Conservation (phyloP, 53 echinoderm and acorn worm species). For the Antedon mediterranea region DNA sequence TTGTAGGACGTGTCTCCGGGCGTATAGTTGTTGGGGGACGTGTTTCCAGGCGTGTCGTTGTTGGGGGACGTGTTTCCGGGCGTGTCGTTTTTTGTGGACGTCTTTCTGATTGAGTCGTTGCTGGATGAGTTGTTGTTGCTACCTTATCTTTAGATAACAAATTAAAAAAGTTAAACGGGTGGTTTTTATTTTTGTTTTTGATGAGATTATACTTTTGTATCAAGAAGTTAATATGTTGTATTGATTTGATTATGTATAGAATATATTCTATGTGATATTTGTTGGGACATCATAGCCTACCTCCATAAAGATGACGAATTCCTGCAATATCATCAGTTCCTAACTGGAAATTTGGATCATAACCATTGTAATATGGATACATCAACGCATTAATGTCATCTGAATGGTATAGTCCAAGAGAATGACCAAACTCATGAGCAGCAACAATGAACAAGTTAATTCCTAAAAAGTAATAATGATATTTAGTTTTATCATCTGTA, state of each 20-base stretch:
- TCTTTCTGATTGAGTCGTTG: not conserved
- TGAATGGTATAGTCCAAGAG: not conserved
- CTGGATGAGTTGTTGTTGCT: not conserved
- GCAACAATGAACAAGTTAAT: not conserved
- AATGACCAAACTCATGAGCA: not conserved
- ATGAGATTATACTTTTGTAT: no score
- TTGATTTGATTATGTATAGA: no score
- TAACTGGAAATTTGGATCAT: not conserved
- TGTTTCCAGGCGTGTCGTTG: not conserved
- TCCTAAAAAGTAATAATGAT: not conserved
- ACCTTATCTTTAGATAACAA: not conserved
- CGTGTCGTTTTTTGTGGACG: not conserved
- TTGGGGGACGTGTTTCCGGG: not conserved
- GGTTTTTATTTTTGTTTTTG: no score
- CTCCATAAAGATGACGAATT: not conserved
- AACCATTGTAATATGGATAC: not conserved
- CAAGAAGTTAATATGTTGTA: no score
- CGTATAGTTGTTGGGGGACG: not conserved
- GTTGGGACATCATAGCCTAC: not conserved
- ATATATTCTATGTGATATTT: no score
- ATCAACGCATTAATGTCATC: not conserved
- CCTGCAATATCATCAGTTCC: not conserved
- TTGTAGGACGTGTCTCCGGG: not conserved
- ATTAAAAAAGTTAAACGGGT: no score
- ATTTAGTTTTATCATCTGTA: not conserved